phyloP scores from a whole-genome alignment of 2,797 vertebrate genomes.

The Sebastes minor region DNA sequence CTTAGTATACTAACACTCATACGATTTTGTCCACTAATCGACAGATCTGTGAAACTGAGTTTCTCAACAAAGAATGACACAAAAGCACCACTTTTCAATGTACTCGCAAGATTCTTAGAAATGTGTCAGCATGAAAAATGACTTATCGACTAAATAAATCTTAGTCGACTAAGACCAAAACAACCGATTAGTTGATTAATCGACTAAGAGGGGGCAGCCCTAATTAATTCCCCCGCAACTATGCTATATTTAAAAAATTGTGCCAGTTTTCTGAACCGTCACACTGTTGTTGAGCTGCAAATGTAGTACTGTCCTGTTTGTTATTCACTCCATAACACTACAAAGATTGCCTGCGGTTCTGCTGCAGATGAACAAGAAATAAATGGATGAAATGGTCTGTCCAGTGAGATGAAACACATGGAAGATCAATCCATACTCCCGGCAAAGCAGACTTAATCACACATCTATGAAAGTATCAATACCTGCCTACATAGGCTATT shows the following conservation, averaged over 20 bases:
- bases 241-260: background rate
- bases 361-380: constrained; percentile 24
- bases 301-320: background rate
- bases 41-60: no score
- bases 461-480: constrained; percentile 45
- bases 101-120: no score
- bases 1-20: no score
- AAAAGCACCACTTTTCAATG: no score
- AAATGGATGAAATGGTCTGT: constrained; percentile 31
- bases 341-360: background rate
- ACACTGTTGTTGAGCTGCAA: background rate
- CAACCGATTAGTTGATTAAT: no score
- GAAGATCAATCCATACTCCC: constrained; percentile 31
- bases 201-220: no score
- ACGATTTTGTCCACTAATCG: no score
- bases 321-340: background rate
- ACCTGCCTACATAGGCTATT: background rate
- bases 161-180: no score
- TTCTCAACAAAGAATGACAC: no score
- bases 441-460: constrained; percentile 45
- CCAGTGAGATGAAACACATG: constrained; percentile 25
- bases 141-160: no score
- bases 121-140: no score
- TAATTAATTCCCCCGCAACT: background rate
- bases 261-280: background rate